phyloP scores from a whole-genome alignment of 1,140 invertebrate genomes.

The Ceratitis capitata region DNA sequence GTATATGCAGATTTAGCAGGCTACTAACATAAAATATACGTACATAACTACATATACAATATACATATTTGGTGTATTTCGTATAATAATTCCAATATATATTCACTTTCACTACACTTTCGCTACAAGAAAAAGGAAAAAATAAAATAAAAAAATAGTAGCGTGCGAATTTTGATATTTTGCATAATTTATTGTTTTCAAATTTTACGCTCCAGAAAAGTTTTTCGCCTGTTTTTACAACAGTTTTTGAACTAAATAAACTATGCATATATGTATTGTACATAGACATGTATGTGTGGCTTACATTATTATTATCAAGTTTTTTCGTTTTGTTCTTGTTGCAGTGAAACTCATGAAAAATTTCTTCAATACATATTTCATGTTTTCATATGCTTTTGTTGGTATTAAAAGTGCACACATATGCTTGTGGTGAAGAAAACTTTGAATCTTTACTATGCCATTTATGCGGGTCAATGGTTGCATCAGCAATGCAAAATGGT shows the following conservation, averaged over 20 bases:
- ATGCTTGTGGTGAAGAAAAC: neutral
- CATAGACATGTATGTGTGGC: too few species aligned
- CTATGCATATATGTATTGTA: too few species aligned
- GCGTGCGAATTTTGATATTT: neutral
- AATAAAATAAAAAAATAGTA: too few species aligned
- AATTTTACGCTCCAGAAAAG: constrained; percentile 38
- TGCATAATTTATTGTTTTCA: constrained; percentile 28
- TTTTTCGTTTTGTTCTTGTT: neutral
- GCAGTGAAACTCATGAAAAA: neutral
- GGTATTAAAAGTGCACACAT: neutral
- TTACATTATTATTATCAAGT: too few species aligned
- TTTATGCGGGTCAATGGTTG: neutral
- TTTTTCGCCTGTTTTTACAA: neutral
- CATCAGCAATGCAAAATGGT: neutral
- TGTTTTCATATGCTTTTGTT: neutral
- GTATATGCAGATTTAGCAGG: neutral
- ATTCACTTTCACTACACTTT: neutral
- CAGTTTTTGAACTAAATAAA: too few species aligned
- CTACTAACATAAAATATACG: neutral
- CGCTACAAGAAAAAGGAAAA: too few species aligned
- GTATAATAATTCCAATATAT: neutral
- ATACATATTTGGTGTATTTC: neutral
- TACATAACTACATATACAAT: neutral
- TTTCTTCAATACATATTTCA: neutral
- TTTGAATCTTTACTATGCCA: neutral